Evolutionary conservation across 2,113 vertebrate species (phyloP).

Genomic region (Myrmecobius fasciatus): DNA sequence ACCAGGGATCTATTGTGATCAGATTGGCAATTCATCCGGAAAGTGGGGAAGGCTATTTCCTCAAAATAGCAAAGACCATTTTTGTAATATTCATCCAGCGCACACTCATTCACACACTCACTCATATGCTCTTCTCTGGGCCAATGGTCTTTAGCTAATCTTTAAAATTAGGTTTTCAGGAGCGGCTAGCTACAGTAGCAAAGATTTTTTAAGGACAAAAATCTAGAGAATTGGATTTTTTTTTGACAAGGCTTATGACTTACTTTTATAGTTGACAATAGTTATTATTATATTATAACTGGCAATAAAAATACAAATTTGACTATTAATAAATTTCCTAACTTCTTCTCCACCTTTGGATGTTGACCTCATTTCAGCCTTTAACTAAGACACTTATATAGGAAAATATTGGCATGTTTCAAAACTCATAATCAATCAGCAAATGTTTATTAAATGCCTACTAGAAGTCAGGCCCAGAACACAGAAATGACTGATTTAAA

Average conservation of each 20-base stretch:
- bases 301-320: not conserved
- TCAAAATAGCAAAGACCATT: not conserved
- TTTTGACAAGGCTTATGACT: not conserved
- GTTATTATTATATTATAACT: not conserved
- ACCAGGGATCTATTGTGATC: not conserved
- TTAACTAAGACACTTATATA: not conserved
- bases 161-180: not conserved
- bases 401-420: constrained; percentile 2
- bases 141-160: not conserved
- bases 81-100: not conserved
- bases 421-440: not conserved
- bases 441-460: not conserved
- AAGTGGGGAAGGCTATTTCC: not conserved
- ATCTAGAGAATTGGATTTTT: not conserved
- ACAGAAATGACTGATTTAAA: not conserved
- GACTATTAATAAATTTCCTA: not conserved
- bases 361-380: constrained; percentile 19
- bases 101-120: too few relatives aligned
- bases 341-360: not conserved
- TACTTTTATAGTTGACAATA: not conserved
- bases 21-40: not conserved
- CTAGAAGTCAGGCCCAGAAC: not conserved
- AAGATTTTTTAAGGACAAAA: not conserved
- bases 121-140: not conserved
- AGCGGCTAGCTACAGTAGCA: not conserved